Evolutionary conservation across 2,797 vertebrate species (phyloP).

Genomic region (Callimico goeldii): DNA sequence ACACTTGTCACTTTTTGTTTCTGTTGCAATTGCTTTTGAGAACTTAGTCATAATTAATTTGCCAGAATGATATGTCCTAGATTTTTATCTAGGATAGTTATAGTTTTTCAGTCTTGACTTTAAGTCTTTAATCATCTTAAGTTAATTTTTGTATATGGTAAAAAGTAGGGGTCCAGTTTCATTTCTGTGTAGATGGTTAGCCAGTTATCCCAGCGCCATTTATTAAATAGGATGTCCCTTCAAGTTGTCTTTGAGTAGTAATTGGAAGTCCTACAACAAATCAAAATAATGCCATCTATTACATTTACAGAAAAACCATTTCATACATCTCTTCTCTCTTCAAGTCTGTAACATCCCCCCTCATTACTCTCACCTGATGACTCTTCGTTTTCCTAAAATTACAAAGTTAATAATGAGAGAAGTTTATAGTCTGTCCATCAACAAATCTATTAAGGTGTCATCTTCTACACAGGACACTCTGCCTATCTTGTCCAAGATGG

Average conservation of each 20-base stretch:
- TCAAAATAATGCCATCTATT: neutral
- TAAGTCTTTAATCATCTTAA: too few species aligned
- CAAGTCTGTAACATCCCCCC: neutral
- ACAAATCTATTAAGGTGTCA: neutral
- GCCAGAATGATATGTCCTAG: too few species aligned
- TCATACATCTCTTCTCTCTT: neutral
- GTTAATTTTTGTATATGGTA: too few species aligned
- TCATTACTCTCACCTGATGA: neutral
- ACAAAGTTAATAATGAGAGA: neutral
- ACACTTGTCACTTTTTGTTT: too few species aligned
- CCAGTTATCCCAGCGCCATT: too few species aligned
- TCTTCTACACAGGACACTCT: neutral
- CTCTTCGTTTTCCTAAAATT: neutral
- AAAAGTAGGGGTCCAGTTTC: too few species aligned
- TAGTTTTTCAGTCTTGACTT: too few species aligned
- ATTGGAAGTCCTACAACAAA: neutral
- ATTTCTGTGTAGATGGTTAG: too few species aligned
- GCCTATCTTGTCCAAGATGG: neutral
- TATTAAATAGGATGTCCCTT: too few species aligned
- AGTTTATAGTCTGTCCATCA: neutral
- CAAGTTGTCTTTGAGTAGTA: neutral
- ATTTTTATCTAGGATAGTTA: too few species aligned
- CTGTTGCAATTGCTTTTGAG: too few species aligned
- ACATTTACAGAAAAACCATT: neutral
- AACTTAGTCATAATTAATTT: too few species aligned